These are phyloP conservation scores for Camelus dromedarius DNA, from an alignment of 2,113 vertebrate genomes.

Conservation along the genomic window DNA sequence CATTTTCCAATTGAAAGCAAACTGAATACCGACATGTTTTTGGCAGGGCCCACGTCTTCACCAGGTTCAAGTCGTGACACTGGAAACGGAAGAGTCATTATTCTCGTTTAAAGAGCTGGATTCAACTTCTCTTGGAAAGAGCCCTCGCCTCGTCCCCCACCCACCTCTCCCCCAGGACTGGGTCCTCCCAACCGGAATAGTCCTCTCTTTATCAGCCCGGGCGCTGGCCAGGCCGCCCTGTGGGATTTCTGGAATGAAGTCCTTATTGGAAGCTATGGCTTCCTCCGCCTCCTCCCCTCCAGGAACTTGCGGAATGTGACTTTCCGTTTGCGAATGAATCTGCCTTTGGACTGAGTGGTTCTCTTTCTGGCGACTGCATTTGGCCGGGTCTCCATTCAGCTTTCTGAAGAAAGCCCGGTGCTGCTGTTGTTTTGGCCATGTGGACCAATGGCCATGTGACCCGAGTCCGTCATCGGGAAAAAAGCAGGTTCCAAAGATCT, in stretches of 20 bases:
- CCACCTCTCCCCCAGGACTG: not conserved
- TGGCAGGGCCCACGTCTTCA: slow-evolving; percentile 74
- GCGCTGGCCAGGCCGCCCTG: slow-evolving; percentile 56
- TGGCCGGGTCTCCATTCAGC: slow-evolving; percentile 45
- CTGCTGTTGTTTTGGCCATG: not conserved
- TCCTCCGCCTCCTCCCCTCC: not conserved
- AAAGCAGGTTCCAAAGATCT: not conserved
- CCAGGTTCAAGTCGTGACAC: slow-evolving; percentile 77
- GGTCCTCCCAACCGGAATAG: slow-evolving; percentile 37
- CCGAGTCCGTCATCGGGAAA: not conserved
- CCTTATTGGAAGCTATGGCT: slow-evolving; percentile 63
- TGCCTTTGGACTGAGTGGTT: not conserved
- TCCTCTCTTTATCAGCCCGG: slow-evolving; percentile 69
- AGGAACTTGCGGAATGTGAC: slow-evolving; percentile 38
- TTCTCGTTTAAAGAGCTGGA: slow-evolving; percentile 60
- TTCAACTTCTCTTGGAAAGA: slow-evolving; percentile 45
- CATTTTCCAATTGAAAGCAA: slow-evolving; percentile 80
- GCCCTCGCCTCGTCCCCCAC: slow-evolving; percentile 35
- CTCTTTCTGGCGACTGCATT: not conserved
- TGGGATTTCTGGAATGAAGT: slow-evolving; percentile 78
- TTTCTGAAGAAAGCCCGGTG: not conserved
- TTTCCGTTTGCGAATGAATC: slow-evolving; percentile 36
- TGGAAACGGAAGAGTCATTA: slow-evolving; percentile 64
- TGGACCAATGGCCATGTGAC: not conserved
- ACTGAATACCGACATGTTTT: slow-evolving; percentile 65